These are phyloP conservation scores for Pristis pectinata DNA, from an alignment of 2,797 vertebrate genomes.

Conservation along the genomic window DNA sequence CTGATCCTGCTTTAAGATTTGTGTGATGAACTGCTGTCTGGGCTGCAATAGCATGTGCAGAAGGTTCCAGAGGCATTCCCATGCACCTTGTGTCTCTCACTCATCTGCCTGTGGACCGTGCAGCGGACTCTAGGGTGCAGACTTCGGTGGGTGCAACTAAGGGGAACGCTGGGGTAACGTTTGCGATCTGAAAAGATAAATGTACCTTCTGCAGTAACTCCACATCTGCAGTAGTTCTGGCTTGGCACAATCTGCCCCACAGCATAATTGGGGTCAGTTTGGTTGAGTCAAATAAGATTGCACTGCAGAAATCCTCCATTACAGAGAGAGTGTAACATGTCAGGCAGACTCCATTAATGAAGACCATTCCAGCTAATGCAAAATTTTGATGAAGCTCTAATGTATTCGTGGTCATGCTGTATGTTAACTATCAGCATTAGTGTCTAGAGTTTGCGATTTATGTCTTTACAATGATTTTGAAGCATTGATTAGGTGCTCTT, in stretches of 20 bases:
- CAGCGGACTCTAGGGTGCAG: too few relatives aligned
- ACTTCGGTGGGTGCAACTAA: too few relatives aligned
- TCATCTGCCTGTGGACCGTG: too few relatives aligned
- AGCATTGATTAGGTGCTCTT: neutral
- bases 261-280: neutral
- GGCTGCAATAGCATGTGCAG: too few relatives aligned
- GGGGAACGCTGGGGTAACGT: too few relatives aligned
- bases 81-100: too few relatives aligned
- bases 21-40: too few relatives aligned
- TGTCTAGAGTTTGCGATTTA: neutral
- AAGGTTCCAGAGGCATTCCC: too few relatives aligned
- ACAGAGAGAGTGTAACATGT: neutral
- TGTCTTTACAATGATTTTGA: neutral
- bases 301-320: neutral
- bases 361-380: neutral
- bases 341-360: neutral
- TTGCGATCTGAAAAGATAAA: too few relatives aligned
- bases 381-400: neutral
- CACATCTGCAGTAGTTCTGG: neutral
- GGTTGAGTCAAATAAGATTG: neutral
- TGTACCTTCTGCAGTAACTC: too few relatives aligned
- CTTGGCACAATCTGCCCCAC: neutral
- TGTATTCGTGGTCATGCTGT: neutral
- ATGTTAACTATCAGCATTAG: neutral
- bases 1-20: too few relatives aligned